Evolutionary conservation across 2,888 invertebrate species (phyloP).

Genomic region (Patella ulyssiponensis): DNA sequence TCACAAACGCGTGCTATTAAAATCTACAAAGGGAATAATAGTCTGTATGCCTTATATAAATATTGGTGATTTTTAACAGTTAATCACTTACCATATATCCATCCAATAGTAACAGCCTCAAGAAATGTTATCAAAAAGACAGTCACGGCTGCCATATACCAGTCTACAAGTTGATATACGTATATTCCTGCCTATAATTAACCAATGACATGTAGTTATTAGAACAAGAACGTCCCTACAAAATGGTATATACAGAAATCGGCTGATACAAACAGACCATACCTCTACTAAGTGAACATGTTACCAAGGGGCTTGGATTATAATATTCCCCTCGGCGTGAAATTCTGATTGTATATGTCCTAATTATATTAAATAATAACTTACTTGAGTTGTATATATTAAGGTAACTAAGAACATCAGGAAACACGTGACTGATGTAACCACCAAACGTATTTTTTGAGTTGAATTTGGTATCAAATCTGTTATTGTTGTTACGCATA

Average conservation of each 20-base stretch:
- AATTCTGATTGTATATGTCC: too few relatives aligned
- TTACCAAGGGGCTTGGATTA: too few relatives aligned
- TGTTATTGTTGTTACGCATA: background rate
- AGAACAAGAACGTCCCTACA: too few relatives aligned
- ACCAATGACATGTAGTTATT: background rate
- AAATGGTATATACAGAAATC: too few relatives aligned
- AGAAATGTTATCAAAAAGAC: constrained; percentile 64
- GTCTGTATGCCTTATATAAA: too few relatives aligned
- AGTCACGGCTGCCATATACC: constrained; percentile 66
- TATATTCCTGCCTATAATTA: constrained; percentile 72
- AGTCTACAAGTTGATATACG: constrained; percentile 68
- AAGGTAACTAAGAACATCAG: background rate
- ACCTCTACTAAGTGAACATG: too few relatives aligned
- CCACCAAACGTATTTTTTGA: background rate
- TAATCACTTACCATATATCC: constrained; percentile 63
- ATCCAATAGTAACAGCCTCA: constrained; percentile 63
- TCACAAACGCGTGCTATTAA: too few relatives aligned
- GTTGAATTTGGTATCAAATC: background rate
- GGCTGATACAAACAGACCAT: too few relatives aligned
- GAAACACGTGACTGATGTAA: background rate
- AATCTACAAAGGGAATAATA: too few relatives aligned
- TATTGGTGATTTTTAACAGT: background rate
- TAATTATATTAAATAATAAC: too few relatives aligned
- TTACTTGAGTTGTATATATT: background rate
- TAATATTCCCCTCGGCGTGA: too few relatives aligned